These are phyloP conservation scores for Anthopleura sola DNA, from an alignment of 64 coral and sea anemone species.

Conservation along the genomic window DNA sequence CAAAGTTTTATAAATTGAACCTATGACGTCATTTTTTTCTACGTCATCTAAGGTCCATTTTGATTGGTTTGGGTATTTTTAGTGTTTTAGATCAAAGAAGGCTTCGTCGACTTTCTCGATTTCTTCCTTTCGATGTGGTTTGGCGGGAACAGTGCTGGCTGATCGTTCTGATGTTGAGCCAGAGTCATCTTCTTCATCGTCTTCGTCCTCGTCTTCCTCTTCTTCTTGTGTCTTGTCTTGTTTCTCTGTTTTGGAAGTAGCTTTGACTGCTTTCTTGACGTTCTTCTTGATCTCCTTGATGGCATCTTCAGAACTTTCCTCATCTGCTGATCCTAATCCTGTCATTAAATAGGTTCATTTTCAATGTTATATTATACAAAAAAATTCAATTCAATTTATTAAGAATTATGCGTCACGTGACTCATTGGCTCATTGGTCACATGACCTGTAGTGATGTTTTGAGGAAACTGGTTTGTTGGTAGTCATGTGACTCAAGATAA, in stretches of 20 bases:
- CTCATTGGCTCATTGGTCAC: background rate
- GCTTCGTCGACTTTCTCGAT: slow-evolving; percentile 3
- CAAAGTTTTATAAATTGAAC: background rate
- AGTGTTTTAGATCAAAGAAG: slow-evolving; percentile 20
- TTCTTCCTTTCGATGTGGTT: slow-evolving; percentile 24
- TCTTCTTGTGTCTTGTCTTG: slow-evolving; percentile 35
- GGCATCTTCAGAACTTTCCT: slow-evolving; percentile 31
- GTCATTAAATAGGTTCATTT: no score
- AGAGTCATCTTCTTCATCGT: slow-evolving; percentile 48
- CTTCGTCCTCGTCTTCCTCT: slow-evolving; percentile 44
- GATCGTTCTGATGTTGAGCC: slow-evolving; percentile 35
- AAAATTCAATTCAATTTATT: no score
- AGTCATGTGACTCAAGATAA: no score
- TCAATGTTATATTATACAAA: no score
- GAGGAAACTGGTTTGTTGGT: background rate
- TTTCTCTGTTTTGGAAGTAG: background rate
- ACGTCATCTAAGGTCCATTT: background rate
- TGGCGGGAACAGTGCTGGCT: slow-evolving; percentile 31
- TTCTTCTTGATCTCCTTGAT: slow-evolving; percentile 42
- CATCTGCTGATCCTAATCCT: background rate
- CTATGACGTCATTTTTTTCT: background rate
- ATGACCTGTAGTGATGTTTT: no score
- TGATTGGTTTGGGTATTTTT: background rate
- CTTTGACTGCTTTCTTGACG: slow-evolving; percentile 25
- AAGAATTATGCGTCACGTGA: no score